These are phyloP conservation scores for Artemia sinica DNA, from an alignment of 2,888 invertebrate species.

Conservation along the genomic window DNA sequence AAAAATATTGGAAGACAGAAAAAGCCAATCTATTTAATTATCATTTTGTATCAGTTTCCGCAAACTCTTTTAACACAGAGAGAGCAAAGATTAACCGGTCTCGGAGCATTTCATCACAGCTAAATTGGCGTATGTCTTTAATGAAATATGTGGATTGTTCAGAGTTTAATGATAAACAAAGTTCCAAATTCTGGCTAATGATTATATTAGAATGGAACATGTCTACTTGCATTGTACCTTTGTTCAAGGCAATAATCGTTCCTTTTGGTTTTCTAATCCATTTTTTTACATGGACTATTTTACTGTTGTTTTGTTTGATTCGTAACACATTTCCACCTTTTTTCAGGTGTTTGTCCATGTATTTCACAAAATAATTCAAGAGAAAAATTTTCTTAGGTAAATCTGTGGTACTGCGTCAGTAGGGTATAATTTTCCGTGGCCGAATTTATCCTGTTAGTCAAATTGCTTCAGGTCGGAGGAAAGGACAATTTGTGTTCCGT, in stretches of 20 bases:
- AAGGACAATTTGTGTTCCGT: constrained; percentile 38
- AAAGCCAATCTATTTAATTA: no score
- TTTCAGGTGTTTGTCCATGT: constrained; percentile 45
- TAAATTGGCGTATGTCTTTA: constrained; percentile 35
- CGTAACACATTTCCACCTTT: constrained; percentile 30
- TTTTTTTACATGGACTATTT: constrained; percentile 31
- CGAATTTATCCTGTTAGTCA: constrained; percentile 34
- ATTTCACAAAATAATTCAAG: constrained; percentile 45
- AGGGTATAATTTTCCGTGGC: constrained; percentile 32
- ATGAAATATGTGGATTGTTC: constrained; percentile 35
- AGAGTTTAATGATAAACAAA: no score
- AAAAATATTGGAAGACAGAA: no score
- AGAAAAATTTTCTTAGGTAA: constrained; percentile 42
- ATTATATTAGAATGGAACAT: no score
- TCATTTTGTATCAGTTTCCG: constrained; percentile 26
- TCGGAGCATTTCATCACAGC: constrained; percentile 34
- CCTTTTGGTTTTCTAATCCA: constrained; percentile 47
- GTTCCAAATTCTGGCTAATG: no score
- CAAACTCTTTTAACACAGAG: constrained; percentile 38
- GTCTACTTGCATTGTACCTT: constrained; percentile 42
- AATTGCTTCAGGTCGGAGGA: constrained; percentile 30
- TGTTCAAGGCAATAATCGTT: constrained; percentile 45
- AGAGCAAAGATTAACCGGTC: constrained; percentile 38
- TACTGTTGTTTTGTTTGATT: constrained; percentile 17
- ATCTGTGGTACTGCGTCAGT: constrained; percentile 35